A percentile compares a stretch with the other conserved stretches of the same genome.
Evolutionary conservation across 2,888 invertebrate genomes (phyloP).

Genomic region (Adelphocoris suturalis): DNA sequence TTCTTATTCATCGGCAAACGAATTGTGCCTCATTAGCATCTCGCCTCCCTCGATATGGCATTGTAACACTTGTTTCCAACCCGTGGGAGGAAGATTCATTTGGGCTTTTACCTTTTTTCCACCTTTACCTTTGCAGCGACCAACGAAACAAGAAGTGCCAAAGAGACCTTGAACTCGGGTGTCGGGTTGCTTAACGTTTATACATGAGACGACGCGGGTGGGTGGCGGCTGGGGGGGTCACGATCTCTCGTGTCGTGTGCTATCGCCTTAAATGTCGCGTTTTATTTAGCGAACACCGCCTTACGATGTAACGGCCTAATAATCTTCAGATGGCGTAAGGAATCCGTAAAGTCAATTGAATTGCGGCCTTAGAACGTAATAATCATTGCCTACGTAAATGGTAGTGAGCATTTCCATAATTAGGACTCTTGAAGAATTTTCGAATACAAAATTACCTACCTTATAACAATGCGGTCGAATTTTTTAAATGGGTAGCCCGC

Average conservation of each 20-base stretch:
- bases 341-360: too few relatives aligned
- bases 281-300: constrained; percentile 10
- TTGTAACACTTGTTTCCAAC: neutral
- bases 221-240: neutral
- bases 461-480: too few relatives aligned
- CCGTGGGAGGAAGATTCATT: neutral
- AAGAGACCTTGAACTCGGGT: neutral
- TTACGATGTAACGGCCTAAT: neutral
- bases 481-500: too few relatives aligned
- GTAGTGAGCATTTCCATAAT: too few relatives aligned
- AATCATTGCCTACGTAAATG: too few relatives aligned
- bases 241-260: constrained; percentile 38
- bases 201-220: neutral
- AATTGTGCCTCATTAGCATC: neutral
- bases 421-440: too few relatives aligned
- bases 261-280: constrained; percentile 24
- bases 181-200: neutral
- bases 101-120: neutral
- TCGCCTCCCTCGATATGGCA: neutral
- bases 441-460: too few relatives aligned
- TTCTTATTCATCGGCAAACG: neutral
- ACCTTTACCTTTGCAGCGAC: neutral
- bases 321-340: too few relatives aligned
- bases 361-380: too few relatives aligned
- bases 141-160: neutral